Base-by-base conservation (phyloP, 2,888 invertebrate species). In the Amitus sp. region DNA sequence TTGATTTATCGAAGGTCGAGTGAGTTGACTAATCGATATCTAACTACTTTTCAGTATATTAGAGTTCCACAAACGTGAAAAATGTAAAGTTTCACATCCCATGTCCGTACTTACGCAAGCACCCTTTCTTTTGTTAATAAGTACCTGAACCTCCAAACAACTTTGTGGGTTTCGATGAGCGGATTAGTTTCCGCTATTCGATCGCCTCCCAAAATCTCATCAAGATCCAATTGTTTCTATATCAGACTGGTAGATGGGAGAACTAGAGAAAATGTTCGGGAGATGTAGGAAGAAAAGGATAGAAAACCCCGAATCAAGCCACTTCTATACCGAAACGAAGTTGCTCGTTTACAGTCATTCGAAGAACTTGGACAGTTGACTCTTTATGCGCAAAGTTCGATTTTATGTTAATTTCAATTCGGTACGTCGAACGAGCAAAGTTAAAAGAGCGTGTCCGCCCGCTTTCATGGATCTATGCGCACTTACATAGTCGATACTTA, bases 341-440 rank as follows among this genome's bases (percentile, higher is more conserved):
- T 73, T 74, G 71, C 71, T 70, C 70, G 72, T 73, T 73, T 68
- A 65, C 71, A 70, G 73, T 71, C 70, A 77, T 79, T 78, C 76
- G 71, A 69, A 69, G 70, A 79, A 80, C 76, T 80, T 79, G 75
- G 73, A 74, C 79, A 80, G 77, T 79, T 78, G 79, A 79, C 79
- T 79, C 78, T 79, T 79, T 79, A 79, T 77, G 75, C 77, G 70
- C 74, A 65, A 79, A 80, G 77, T 79, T 78, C 77, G 78, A 78
- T 80, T 79, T 80, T 78, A 80, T 79, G 80, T 76, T 80, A 79
- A 80, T 79, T 79, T 78, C 78, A 77, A 78, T 79, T 79, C 79
- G 74, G 73, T 73, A 73, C 75, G 72, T 66, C 72, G 73, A 72
- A 73, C 67, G 60, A 67, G 67, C 68, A 70, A 70, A 72, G 67